Conservation (phyloP, 2,888 invertebrate species). For the Thereva nobilitata region DNA sequence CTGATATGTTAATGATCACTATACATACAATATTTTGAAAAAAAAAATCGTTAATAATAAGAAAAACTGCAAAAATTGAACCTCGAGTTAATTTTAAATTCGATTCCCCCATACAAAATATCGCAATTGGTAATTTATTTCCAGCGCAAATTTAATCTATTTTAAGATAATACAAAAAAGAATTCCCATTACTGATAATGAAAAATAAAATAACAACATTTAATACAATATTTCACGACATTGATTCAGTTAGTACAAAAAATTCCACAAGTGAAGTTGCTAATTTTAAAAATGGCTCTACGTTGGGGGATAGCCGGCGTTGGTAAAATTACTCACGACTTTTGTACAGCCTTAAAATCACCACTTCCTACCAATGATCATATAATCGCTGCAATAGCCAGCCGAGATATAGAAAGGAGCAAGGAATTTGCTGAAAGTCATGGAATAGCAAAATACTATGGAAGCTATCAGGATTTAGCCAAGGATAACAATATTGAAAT, state of each 20-base stretch:
- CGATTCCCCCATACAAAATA: too few relatives aligned
- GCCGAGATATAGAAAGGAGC: slow-evolving; percentile 69
- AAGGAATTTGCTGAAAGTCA: slow-evolving; percentile 72
- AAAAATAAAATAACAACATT: too few relatives aligned
- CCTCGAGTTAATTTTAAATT: too few relatives aligned
- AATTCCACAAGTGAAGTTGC: not conserved
- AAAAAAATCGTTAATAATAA: too few relatives aligned
- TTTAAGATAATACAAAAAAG: too few relatives aligned
- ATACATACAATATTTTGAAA: too few relatives aligned
- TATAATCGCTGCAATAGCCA: slow-evolving; percentile 74
- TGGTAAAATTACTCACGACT: slow-evolving; percentile 82
- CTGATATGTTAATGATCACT: too few relatives aligned
- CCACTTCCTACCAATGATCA: slow-evolving; percentile 68
- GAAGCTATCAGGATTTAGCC: slow-evolving; percentile 73
- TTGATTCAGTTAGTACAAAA: not conserved
- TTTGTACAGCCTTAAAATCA: slow-evolving; percentile 67
- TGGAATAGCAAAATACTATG: slow-evolving; percentile 70
- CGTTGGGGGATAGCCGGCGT: slow-evolving; percentile 83
- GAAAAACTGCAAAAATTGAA: too few relatives aligned
- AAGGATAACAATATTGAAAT: slow-evolving; percentile 74
- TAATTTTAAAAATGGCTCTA: slow-evolving; percentile 49
- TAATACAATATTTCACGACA: too few relatives aligned
- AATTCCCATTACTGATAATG: too few relatives aligned
- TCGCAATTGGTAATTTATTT: too few relatives aligned
- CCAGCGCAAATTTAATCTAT: too few relatives aligned